These are phyloP conservation scores for Drosophila tani DNA, from an alignment of 1,140 invertebrate species.

Conservation along the genomic window DNA sequence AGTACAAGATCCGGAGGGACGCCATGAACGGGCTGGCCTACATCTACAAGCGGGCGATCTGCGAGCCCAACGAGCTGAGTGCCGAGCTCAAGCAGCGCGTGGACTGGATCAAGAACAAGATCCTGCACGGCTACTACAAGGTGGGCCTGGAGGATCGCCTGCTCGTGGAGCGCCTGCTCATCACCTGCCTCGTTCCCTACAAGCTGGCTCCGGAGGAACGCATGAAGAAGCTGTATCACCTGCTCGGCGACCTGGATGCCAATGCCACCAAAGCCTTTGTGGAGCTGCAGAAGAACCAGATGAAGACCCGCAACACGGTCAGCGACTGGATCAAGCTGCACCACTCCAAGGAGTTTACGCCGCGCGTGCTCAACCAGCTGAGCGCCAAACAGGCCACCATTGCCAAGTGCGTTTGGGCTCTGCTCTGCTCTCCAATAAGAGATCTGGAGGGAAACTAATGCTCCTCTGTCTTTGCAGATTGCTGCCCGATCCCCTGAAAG, in stretches of 20 bases:
- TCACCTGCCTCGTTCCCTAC: constrained; percentile 98
- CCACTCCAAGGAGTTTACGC: constrained; percentile 87
- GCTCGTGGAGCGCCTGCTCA: constrained; percentile 96
- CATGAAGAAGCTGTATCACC: constrained; percentile 97
- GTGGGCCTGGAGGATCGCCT: constrained; percentile 90
- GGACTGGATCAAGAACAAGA: constrained; percentile 99
- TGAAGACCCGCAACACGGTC: constrained; percentile 93
- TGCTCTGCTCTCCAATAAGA: not conserved
- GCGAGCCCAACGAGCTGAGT: constrained; percentile 91
- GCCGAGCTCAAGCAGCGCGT: constrained; percentile 95
- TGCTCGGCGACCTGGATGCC: constrained; percentile 96
- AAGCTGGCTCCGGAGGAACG: constrained; percentile 93
- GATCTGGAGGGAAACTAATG: not conserved
- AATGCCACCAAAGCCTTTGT: constrained; percentile 98
- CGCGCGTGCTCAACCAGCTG: constrained; percentile 90
- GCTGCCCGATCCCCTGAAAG: constrained; percentile 96
- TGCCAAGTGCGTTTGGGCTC: constrained; percentile 63
- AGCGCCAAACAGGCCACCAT: constrained; percentile 85
- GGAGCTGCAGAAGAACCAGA: constrained; percentile 96
- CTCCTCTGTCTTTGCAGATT: constrained; percentile 56
- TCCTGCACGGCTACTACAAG: constrained; percentile 92
- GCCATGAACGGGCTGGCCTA: constrained; percentile 95
- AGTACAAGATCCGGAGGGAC: constrained; percentile 98
- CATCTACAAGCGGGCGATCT: constrained; percentile 96
- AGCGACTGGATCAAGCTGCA: constrained; percentile 94